Evolutionary conservation across 53 echinoderm and acorn worm genomes (phyloP).

Genomic region (Crossaster papposus): DNA sequence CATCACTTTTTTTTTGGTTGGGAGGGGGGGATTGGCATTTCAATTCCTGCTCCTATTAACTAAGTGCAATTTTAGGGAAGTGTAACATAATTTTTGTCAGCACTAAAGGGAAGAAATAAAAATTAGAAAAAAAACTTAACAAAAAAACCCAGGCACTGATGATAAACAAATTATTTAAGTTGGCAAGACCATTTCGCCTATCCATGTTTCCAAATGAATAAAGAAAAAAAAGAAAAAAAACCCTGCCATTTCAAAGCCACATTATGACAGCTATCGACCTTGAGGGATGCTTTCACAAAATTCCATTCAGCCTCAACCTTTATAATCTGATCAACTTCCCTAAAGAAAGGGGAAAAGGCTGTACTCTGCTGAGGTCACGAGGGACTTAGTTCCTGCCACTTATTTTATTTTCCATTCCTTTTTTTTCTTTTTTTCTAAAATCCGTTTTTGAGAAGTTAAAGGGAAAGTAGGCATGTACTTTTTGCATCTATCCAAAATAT

Average conservation of each 20-base stretch:
- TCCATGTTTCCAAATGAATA: background rate
- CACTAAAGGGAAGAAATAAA: too few relatives aligned
- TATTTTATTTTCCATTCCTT: background rate
- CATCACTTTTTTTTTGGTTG: background rate
- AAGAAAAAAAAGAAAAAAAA: background rate
- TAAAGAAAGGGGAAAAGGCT: conserved; percentile 3
- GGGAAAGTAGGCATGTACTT: too few relatives aligned
- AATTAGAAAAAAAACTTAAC: too few relatives aligned
- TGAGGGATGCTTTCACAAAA: conserved; percentile 12
- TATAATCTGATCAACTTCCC: conserved; percentile 17
- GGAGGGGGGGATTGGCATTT: conserved; percentile 19
- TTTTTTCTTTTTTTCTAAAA: background rate
- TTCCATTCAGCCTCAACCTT: conserved; percentile 14
- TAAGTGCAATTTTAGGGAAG: background rate
- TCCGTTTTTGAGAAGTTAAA: conserved; percentile 11
- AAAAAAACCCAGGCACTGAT: too few relatives aligned
- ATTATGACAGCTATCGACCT: background rate
- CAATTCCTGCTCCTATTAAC: conserved; percentile 35
- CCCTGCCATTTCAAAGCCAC: background rate
- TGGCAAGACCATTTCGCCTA: background rate
- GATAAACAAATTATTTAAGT: background rate
- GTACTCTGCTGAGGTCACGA: conserved; percentile 30
- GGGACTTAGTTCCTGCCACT: conserved; percentile 5
- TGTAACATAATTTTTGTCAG: background rate
- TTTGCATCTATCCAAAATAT: too few relatives aligned